Evolutionary conservation across 2,797 vertebrate genomes (phyloP).

Genomic region (Lophotriccus pileatus): DNA sequence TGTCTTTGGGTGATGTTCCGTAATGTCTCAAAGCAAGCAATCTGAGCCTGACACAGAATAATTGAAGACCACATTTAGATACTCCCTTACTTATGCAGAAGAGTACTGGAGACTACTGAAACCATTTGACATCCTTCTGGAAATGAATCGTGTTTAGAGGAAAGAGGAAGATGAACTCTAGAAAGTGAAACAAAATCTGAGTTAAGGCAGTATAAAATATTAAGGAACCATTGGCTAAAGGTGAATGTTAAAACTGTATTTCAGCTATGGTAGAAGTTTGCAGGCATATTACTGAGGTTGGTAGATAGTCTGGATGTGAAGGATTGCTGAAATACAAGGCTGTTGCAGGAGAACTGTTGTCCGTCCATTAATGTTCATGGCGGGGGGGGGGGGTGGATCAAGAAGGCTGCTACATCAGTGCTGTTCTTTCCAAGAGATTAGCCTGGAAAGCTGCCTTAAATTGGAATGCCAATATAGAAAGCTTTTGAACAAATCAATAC

Average conservation of each 20-base stretch:
- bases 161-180: background rate
- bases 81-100: background rate
- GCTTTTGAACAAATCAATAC: slow-evolving; percentile 44
- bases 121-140: background rate
- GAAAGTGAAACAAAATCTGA: background rate
- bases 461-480: slow-evolving; percentile 39
- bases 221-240: background rate
- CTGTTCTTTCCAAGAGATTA: slow-evolving; percentile 10
- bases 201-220: background rate
- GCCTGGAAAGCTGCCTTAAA: slow-evolving; percentile 11
- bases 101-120: background rate
- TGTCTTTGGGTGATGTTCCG: background rate
- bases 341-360: background rate
- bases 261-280: background rate
- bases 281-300: background rate
- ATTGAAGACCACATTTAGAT: background rate
- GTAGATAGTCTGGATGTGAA: background rate
- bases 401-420: background rate
- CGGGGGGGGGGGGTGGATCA: background rate
- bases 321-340: background rate
- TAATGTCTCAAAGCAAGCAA: background rate
- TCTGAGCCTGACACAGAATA: background rate
- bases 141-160: background rate
- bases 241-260: background rate
- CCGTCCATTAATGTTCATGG: background rate